These are phyloP conservation scores for Ethmia dodecea DNA, from an alignment of 2,888 invertebrate genomes.

Conservation along the genomic window DNA sequence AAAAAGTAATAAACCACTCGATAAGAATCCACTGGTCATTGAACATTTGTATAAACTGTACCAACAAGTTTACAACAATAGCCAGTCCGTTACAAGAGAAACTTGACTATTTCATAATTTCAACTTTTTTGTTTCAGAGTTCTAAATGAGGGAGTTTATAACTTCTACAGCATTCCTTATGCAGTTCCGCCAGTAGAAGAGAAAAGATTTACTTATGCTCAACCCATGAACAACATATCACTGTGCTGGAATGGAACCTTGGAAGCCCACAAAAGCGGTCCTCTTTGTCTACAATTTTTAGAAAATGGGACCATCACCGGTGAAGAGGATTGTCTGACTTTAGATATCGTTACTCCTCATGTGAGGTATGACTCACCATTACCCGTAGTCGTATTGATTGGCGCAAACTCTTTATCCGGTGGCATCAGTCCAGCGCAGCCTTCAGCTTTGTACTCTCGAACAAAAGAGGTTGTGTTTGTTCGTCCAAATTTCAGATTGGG, in stretches of 20 bases:
- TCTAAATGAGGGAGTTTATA: constrained; percentile 86
- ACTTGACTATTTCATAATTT: neutral
- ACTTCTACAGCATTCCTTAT: constrained; percentile 90
- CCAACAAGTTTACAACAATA: too few species aligned
- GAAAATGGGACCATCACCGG: constrained; percentile 82
- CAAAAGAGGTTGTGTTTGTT: constrained; percentile 90
- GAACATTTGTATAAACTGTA: too few species aligned
- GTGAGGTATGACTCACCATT: constrained; percentile 87
- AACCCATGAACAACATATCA: constrained; percentile 80
- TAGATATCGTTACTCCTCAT: constrained; percentile 90
- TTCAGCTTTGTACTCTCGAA: constrained; percentile 85
- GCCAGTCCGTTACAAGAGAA: too few species aligned
- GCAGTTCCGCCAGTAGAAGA: constrained; percentile 84
- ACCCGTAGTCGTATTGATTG: constrained; percentile 90
- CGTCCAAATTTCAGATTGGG: constrained; percentile 91
- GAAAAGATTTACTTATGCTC: constrained; percentile 84
- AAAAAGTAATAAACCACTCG: too few species aligned
- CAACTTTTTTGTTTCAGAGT: constrained; percentile 68
- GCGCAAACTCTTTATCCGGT: constrained; percentile 87
- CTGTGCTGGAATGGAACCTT: constrained; percentile 89
- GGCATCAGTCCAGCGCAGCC: constrained; percentile 86
- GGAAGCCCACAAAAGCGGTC: constrained; percentile 81
- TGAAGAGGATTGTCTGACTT: constrained; percentile 87
- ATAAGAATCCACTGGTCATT: too few species aligned
- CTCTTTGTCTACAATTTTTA: constrained; percentile 83